These are phyloP conservation scores for Perognathus longimembris DNA, from an alignment of 2,113 vertebrate genomes.

Conservation along the genomic window DNA sequence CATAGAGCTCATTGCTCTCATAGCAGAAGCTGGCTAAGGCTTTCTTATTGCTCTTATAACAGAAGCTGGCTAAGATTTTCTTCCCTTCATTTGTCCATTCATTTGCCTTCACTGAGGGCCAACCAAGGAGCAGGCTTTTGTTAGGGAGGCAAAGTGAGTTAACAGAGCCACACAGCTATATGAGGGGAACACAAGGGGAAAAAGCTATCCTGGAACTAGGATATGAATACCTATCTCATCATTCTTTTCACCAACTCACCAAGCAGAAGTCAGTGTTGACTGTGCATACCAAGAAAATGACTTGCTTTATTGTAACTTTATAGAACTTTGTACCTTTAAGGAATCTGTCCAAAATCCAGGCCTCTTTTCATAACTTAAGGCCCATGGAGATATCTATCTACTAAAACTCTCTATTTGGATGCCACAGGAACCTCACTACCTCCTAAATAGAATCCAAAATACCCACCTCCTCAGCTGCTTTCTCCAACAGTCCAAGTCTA, in stretches of 20 bases:
- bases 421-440: not conserved
- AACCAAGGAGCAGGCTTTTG: not conserved
- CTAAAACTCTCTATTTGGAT: not conserved
- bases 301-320: not conserved
- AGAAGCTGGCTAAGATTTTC: not conserved
- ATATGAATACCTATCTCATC: not conserved
- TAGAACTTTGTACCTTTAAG: not conserved
- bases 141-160: slow-evolving; percentile 2
- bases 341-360: not conserved
- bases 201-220: not conserved
- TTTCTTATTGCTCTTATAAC: not conserved
- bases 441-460: not conserved
- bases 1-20: too few relatives aligned
- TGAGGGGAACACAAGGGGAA: not conserved
- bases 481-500: not conserved
- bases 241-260: not conserved
- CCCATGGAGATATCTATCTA: not conserved
- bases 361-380: not conserved
- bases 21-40: not conserved
- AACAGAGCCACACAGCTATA: not conserved
- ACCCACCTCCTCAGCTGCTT: not conserved
- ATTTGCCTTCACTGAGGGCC: not conserved
- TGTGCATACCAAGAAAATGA: not conserved
- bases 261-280: not conserved
- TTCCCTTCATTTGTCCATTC: not conserved